Evolutionary conservation across 1,140 invertebrate species (phyloP).

Genomic region (Probaryconus sp.): DNA sequence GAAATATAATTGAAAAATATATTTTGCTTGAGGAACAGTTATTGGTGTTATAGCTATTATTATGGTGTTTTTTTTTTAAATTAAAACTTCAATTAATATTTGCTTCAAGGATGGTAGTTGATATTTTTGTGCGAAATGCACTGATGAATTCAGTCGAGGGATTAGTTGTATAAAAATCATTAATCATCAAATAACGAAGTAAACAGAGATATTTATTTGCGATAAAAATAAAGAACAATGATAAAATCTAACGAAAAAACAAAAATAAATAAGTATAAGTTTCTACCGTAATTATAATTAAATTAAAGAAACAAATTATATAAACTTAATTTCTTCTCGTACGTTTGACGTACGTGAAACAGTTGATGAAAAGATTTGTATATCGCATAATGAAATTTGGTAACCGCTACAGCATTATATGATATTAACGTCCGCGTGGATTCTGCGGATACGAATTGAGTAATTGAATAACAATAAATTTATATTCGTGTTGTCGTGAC

Average conservation of each 20-base stretch:
- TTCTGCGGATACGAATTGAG: constrained; percentile 71
- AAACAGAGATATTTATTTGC: too few relatives aligned
- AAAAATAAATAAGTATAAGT: too few relatives aligned
- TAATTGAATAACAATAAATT: constrained; percentile 78
- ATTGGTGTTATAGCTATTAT: constrained; percentile 41
- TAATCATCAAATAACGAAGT: too few relatives aligned
- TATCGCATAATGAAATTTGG: constrained; percentile 58
- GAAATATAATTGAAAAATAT: constrained; percentile 50
- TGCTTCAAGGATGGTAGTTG: constrained; percentile 40
- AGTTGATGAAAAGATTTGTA: constrained; percentile 54
- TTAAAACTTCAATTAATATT: constrained; percentile 54
- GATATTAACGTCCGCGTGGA: constrained; percentile 72
- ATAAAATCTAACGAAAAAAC: too few relatives aligned
- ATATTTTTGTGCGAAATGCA: constrained; percentile 25
- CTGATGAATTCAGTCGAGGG: too few relatives aligned
- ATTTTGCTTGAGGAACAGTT: constrained; percentile 45
- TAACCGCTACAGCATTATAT: constrained; percentile 63
- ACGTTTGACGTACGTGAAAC: constrained; percentile 49
- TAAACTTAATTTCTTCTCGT: constrained; percentile 54
- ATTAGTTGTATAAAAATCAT: too few relatives aligned
- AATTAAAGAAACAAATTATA: too few relatives aligned
- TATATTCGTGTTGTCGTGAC: constrained; percentile 75
- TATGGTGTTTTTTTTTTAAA: constrained; percentile 47
- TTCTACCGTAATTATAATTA: too few relatives aligned
- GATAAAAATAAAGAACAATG: too few relatives aligned